Evolutionary conservation across 2,113 vertebrate genomes (phyloP).

Genomic region (Platanista minor): DNA sequence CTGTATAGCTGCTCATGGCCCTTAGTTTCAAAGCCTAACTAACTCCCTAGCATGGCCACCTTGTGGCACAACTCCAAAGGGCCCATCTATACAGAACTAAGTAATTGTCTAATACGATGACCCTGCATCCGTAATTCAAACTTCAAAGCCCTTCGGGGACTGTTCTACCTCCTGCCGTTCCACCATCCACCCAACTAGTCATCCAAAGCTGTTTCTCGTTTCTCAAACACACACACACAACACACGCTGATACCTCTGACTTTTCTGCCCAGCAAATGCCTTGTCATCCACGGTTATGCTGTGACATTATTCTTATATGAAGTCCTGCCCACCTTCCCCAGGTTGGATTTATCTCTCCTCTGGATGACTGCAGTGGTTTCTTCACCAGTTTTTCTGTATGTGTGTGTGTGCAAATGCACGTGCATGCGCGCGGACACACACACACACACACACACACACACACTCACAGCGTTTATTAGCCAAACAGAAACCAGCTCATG

Average conservation of each 20-base stretch:
- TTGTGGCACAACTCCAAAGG: neutral
- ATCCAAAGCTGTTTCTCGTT: constrained; percentile 19
- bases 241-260: neutral
- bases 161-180: neutral
- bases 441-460: neutral
- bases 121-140: neutral
- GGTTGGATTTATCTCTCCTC: neutral
- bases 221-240: neutral
- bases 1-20: neutral
- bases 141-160: neutral
- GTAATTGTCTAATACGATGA: neutral
- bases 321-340: neutral
- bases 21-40: neutral
- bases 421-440: no score
- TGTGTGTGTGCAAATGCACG: neutral
- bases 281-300: neutral
- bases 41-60: neutral
- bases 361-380: neutral
- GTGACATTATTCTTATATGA: neutral
- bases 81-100: neutral
- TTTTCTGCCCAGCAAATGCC: neutral
- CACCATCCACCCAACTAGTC: neutral
- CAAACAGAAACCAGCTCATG: constrained; percentile 9
- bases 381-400: neutral
- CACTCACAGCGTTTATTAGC: neutral